A percentile compares a stretch with the other conserved stretches of the same genome.
These are phyloP conservation scores for Sclerurus mexicanus DNA, from an alignment of 2,113 vertebrate species.

Conservation along the genomic window DNA sequence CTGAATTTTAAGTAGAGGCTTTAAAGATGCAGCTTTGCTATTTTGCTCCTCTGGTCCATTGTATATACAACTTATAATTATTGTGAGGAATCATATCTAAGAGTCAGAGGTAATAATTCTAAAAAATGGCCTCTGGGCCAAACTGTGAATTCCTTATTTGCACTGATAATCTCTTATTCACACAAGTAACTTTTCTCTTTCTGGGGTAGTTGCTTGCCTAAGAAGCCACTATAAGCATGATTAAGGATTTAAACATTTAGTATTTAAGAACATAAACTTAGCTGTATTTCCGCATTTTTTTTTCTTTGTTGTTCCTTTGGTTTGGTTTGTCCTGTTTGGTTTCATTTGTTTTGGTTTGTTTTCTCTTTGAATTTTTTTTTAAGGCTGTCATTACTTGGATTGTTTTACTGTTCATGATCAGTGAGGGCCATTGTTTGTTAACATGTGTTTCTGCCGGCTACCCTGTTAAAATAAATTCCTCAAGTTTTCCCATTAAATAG, in stretches of 20 bases:
- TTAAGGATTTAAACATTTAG: neutral
- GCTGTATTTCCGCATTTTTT: fast-evolving
- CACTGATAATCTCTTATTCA: neutral
- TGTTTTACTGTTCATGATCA: neutral
- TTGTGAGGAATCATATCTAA: neutral
- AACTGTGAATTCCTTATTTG: neutral
- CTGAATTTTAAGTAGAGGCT: neutral
- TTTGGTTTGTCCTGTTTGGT: neutral
- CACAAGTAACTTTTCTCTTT: neutral
- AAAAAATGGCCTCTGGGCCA: neutral
- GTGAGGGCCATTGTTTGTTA: neutral
- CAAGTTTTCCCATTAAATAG: neutral
- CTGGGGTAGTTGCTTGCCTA: neutral
- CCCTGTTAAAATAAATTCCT: neutral
- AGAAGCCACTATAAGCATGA: neutral
- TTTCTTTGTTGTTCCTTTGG: neutral
- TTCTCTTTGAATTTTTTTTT: neutral
- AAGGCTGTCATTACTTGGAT: neutral
- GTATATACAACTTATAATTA: neutral
- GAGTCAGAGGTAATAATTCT: neutral
- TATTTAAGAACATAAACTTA: neutral
- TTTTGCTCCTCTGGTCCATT: neutral
- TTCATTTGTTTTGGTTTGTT: neutral
- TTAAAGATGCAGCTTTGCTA: neutral
- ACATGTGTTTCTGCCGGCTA: neutral